Percentiles rank a stretch among this genome's conserved stretches.
phyloP scores from a whole-genome alignment of 2,888 invertebrate genomes.

The Clostera curtula region DNA sequence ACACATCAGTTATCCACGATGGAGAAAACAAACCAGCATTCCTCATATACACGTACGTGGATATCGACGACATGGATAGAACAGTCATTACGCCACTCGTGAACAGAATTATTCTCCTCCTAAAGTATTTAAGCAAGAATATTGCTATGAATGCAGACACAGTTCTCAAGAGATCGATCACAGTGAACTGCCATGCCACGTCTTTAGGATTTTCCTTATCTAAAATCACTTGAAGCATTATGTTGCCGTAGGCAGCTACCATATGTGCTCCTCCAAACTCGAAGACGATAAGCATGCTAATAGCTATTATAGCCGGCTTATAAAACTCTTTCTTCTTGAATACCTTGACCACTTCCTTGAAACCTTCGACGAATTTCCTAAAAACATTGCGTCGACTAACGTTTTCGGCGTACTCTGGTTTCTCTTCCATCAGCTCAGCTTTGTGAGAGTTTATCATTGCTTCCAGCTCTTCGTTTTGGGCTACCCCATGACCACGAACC shows the following conservation, averaged over 20 bases:
- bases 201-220: conserved; percentile 46
- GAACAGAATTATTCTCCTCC: conserved; percentile 55
- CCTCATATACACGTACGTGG: conserved; percentile 55
- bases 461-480: conserved; percentile 57
- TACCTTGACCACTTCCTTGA: conserved; percentile 48
- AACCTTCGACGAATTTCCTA: conserved; percentile 34
- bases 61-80: conserved; percentile 46
- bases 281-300: conserved; percentile 63
- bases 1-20: conserved; percentile 41
- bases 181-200: conserved; percentile 74
- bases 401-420: conserved; percentile 25
- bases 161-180: conserved; percentile 78
- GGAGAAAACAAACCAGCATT: conserved; percentile 41
- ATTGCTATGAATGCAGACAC: conserved; percentile 75
- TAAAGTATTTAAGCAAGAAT: conserved; percentile 56
- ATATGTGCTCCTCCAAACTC: conserved; percentile 67
- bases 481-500: conserved; percentile 70
- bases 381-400: conserved; percentile 35
- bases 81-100: conserved; percentile 58
- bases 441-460: conserved; percentile 57
- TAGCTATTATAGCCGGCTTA: conserved; percentile 61
- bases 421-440: conserved; percentile 37
- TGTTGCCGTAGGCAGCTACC: conserved; percentile 62
- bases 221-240: conserved; percentile 55
- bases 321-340: conserved; percentile 66